Conservation (phyloP, 2,888 invertebrate genomes). For the Archaeoteleia sp. region DNA sequence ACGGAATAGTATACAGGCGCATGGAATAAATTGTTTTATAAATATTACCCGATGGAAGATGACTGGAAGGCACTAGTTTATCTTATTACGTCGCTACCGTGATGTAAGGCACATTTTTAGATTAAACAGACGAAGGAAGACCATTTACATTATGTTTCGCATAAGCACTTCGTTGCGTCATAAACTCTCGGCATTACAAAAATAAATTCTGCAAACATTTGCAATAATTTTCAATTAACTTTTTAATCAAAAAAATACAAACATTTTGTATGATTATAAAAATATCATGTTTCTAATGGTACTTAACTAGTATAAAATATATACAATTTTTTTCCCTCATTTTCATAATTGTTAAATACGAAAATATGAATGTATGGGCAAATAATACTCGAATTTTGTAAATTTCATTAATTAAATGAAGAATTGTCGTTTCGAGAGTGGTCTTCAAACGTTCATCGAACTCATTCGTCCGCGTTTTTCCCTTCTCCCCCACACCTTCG, state of each 20-base stretch:
- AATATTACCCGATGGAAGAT: conserved; percentile 39
- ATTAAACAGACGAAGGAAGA: conserved; percentile 3
- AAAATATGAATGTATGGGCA: conserved; percentile 22
- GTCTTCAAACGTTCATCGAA: conserved; percentile 54
- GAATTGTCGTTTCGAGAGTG: conserved; percentile 46
- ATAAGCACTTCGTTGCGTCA: not conserved
- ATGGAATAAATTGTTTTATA: conserved; percentile 17
- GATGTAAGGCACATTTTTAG: not conserved
- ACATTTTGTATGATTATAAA: too few relatives aligned
- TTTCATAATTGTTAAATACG: conserved; percentile 38
- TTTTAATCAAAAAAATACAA: too few relatives aligned
- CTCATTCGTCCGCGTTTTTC: conserved; percentile 45
- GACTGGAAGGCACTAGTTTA: conserved; percentile 33
- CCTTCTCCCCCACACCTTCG: conserved; percentile 48
- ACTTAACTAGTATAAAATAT: conserved; percentile 12
- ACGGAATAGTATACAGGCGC: conserved; percentile 17
- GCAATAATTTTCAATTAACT: not conserved
- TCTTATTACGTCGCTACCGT: conserved; percentile 7
- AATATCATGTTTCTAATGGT: too few relatives aligned
- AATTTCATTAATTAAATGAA: conserved; percentile 52
- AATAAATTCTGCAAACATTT: conserved; percentile 1
- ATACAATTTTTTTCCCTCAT: conserved; percentile 27
- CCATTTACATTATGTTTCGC: not conserved
- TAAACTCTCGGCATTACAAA: not conserved
- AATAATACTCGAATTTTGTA: conserved; percentile 32